Evolutionary conservation across 2,797 vertebrate genomes (phyloP), one percentile per base, ranked within the genome.

Genomic region (Telmatherina bonti): DNA sequence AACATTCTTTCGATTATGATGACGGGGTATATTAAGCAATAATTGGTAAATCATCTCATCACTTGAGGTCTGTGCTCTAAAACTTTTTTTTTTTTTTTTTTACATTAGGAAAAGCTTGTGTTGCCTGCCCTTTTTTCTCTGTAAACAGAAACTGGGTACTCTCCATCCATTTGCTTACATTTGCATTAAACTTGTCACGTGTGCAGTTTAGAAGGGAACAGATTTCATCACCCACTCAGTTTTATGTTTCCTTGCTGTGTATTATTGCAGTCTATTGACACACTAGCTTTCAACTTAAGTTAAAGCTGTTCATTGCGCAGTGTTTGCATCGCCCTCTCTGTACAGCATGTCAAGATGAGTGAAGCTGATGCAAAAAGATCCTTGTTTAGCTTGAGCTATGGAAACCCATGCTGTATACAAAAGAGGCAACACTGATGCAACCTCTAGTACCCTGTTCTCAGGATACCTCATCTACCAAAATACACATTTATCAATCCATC

Each of bases 341-440:
- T 20, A 4, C 29, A 4, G 35, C 81, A 26, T 43, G 72, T 79
- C 79, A 81, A 85, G 83, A 82, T 20, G 1, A 57, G 72, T 8
- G 68, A 82, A 56, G 78, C 82, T 92, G 89, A 91, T 86, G 89
- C 85, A 91, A 91, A 78, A 74, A 56, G 43, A 66, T 74, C 52
- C 59, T 66, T 70, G 61, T 72, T 63, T 75, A 63, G 47, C 13
- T 35, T 3, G 24, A 51, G 74, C 65, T 16, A 38, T 78, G 79
- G 80, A 72, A 88, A 79, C 64, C 18, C n/a, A 20, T 15, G 26
- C 55, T 26, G 35, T 5, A 11, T 31, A 24, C n/a, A 35, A 45
- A 63, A 16, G 41, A 67, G 63, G 80, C 66, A 90, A 85, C 49
- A 15, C 69, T 92, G 90, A 90, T 85, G 91, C 75, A 92, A 91